Conservation (phyloP, 2,113 vertebrate species). For the Prionailurus viverrinus region DNA sequence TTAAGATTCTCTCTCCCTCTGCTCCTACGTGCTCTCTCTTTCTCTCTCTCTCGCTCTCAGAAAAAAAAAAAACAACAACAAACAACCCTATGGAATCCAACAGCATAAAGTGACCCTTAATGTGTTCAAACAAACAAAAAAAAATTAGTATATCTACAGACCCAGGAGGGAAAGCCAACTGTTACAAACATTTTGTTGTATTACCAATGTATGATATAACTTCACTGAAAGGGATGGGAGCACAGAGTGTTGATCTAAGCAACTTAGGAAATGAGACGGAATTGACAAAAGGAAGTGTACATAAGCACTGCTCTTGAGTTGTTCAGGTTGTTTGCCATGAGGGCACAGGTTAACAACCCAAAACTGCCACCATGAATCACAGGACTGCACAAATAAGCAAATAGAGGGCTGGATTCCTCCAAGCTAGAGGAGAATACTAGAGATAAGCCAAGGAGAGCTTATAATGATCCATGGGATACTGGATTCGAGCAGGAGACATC, state of each 20-base stretch:
- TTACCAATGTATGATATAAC: background rate
- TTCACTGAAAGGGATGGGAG: background rate
- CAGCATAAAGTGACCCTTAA: background rate
- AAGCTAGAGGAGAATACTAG: no score
- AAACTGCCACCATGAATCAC: background rate
- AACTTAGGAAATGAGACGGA: background rate
- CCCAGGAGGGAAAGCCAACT: background rate
- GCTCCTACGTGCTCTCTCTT: no score
- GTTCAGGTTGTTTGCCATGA: background rate
- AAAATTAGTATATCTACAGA: background rate
- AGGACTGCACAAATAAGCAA: no score
- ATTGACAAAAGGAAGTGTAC: background rate
- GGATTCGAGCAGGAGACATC: no score
- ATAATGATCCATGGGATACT: no score
- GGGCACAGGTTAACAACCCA: background rate
- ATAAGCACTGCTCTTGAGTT: background rate
- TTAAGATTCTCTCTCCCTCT: no score
- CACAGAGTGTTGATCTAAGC: background rate
- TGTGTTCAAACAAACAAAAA: background rate
- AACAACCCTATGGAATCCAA: background rate
- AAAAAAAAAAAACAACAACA: no score
- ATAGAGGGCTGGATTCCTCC: no score
- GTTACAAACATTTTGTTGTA: background rate
- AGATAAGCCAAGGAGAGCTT: no score
- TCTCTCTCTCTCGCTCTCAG: no score